Evolutionary conservation across 2,888 invertebrate species (phyloP), one percentile per base, ranked within the genome.

Genomic region (Eupithecia pulchellata): DNA sequence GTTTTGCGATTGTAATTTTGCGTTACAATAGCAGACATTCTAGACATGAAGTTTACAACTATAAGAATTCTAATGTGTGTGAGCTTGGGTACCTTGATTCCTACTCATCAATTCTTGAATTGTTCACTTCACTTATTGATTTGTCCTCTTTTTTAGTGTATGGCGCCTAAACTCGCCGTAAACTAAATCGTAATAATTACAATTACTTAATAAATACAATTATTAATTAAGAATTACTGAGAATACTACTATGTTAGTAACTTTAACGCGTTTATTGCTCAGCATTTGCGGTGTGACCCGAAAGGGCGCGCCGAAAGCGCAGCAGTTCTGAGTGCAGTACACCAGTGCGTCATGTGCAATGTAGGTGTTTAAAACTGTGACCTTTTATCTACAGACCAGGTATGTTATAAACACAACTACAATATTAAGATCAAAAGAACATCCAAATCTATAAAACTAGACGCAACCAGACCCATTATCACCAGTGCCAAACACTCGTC

Each of bases 1-100:
- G 57, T 68, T 58, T 25, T 64, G 65, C 20, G 42, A 70, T 64
- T 66, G 63, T 64, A 32, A 64, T 60, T 17, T 70, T 62, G 13
- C 47, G 39, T 55, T 55, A 55, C 25, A 11, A 39, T 30, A 52
- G 13, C 4, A 11, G 20, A 52, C 11, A 52, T 52, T 20, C 20
- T 11, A 11, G 20, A 52, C 11, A 52, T 52, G 52, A 52, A 52
- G 25, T 52, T 47, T 47, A 52, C 52, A 25, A 20, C 20, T 8
- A 30, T 30, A 30, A 30, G 8, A 30, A n/a, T n/a, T n/a, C 30
- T 30, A 30, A 30, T 52, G 20, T 52, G 52, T 52, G 25, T 4
- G 13, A 52, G 52, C 25, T 13, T 20, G 4, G 42, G 47, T 52
- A 11, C 0, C 52, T 52, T 25, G 25, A 20, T 20, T 25, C 8